phyloP scores from a whole-genome alignment of 2,113 vertebrate genomes.

The Crotophaga sulcirostris region DNA sequence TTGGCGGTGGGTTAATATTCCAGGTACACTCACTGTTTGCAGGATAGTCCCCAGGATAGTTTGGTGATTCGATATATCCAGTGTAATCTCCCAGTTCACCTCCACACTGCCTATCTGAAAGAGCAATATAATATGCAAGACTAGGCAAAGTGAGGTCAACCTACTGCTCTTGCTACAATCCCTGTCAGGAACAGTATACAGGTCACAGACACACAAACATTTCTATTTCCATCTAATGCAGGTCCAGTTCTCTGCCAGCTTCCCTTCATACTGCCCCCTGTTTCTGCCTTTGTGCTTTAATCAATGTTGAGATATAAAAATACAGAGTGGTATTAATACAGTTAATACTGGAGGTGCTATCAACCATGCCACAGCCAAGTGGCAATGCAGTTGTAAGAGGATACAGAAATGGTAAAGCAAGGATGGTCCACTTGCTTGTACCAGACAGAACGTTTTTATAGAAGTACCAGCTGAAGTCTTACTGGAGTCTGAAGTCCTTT shows the following conservation, averaged over 20 bases:
- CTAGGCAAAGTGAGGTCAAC: background rate
- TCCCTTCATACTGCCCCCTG: background rate
- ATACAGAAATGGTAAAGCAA: background rate
- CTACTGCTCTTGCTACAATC: background rate
- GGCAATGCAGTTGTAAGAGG: background rate
- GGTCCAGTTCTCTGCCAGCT: background rate
- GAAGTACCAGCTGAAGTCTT: background rate
- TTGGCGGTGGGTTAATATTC: constrained; percentile 93
- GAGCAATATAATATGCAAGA: background rate
- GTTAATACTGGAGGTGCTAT: background rate
- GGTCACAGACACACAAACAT: background rate
- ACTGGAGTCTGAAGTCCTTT: background rate
- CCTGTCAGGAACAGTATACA: rapidly evolving
- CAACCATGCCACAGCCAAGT: background rate
- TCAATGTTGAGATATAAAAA: background rate
- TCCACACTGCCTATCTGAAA: constrained; percentile 91
- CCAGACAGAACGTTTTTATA: background rate
- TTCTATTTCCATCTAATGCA: background rate
- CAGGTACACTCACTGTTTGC: constrained; percentile 94
- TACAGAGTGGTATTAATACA: background rate
- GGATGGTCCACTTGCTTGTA: background rate
- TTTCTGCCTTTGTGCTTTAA: background rate
- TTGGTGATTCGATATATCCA: constrained; percentile 96
- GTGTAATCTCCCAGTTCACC: constrained; percentile 94
- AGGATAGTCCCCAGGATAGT: constrained; percentile 97